Evolutionary conservation across 1,140 invertebrate genomes (phyloP).

Genomic region (Galleria mellonella): DNA sequence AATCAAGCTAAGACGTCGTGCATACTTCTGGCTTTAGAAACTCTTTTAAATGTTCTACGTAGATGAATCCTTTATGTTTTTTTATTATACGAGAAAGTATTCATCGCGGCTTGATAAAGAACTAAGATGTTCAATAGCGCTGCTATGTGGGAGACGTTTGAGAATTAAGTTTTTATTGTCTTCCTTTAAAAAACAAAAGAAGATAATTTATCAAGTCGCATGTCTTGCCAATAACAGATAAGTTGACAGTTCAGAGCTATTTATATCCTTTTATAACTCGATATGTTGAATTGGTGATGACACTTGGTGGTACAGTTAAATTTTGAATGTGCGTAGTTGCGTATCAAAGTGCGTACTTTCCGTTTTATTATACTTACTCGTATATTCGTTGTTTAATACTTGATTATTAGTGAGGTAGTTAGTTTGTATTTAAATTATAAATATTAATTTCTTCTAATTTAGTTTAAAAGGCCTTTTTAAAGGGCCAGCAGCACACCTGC

Average conservation of each 20-base stretch:
- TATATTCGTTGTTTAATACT: too few species aligned
- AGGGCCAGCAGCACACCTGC: too few species aligned
- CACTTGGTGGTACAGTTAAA: not conserved
- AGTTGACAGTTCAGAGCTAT: not conserved
- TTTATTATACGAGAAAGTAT: conserved; percentile 14
- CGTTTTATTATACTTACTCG: too few species aligned
- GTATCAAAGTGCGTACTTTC: not conserved
- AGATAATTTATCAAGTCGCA: not conserved
- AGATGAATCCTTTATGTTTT: conserved; percentile 7
- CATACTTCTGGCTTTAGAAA: conserved; percentile 15
- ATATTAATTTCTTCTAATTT: too few species aligned
- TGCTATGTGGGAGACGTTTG: too few species aligned
- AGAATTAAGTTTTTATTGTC: not conserved
- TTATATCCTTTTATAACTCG: not conserved
- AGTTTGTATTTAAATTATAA: too few species aligned
- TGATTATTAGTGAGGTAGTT: too few species aligned
- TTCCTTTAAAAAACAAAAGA: not conserved
- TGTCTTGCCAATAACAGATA: not conserved
- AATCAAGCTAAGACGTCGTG: conserved; percentile 22
- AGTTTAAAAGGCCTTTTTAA: too few species aligned
- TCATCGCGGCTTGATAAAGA: not conserved
- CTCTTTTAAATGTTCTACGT: conserved; percentile 13
- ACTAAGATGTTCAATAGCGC: not conserved
- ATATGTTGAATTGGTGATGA: not conserved
- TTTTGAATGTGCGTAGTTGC: not conserved